Conservation (phyloP, 2,797 vertebrate species). For the Podargus strigoides region DNA sequence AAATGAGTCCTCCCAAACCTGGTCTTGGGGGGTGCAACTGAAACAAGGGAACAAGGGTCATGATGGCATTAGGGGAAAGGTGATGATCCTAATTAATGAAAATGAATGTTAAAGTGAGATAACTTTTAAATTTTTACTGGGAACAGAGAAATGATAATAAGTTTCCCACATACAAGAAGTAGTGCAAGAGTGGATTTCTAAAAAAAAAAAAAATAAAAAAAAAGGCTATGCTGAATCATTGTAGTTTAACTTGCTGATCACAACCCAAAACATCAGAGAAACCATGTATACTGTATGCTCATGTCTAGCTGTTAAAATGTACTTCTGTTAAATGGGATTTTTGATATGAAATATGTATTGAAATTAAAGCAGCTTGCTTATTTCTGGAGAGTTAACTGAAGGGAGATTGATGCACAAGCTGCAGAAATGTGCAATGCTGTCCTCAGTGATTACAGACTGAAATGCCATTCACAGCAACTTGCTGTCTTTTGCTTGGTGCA, state of each 20-base stretch:
- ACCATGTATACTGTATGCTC: background rate
- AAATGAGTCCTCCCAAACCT: background rate
- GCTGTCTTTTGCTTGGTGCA: background rate
- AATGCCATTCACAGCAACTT: background rate
- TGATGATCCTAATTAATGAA: background rate
- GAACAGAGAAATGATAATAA: background rate
- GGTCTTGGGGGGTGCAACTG: background rate
- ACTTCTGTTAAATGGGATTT: background rate
- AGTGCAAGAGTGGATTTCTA: fast-evolving
- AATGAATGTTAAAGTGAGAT: background rate
- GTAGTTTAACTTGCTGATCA: background rate
- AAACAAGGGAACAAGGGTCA: background rate
- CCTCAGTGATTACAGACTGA: background rate
- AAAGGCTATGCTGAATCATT: background rate
- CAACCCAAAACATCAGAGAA: background rate
- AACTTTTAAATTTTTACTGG: background rate
- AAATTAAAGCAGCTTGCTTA: background rate
- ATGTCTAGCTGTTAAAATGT: background rate
- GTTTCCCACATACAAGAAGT: background rate
- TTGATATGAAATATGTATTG: background rate
- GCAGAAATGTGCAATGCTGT: background rate
- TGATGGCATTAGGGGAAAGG: background rate
- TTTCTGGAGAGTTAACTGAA: background rate
- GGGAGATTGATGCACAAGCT: background rate
- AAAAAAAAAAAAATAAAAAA: background rate